Base-by-base conservation (phyloP, 2,888 invertebrate species). In the Trissonchulus latispiculum region DNA sequence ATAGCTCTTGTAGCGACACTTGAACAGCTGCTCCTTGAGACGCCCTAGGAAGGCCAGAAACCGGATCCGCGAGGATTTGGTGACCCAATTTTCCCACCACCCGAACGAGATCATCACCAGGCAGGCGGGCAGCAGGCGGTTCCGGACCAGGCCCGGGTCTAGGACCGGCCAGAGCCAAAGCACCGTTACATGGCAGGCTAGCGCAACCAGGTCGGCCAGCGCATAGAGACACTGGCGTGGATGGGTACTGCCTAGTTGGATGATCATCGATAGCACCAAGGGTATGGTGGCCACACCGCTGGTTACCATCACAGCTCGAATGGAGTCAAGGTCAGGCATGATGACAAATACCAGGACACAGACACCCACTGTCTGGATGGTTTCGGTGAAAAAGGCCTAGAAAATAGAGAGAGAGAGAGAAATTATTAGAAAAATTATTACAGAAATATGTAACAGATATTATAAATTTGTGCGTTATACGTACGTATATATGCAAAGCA, bases 231-330 rank as follows among this genome's bases (percentile, higher is more conserved):
- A 48, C 48, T 48, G 48, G 48, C 48, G 48, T 48, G 48, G 48
- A 48, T 48, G 48, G 48, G 48, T 48, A 23, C 48, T 48, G 29
- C 23, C 69, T 18, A 69, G 31, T 8, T 32, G 23, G 32, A 69
- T 29, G 64, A 62, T 3, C 15, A 62, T 29, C 3, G n/a, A 18
- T 8, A 18, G 75, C 36, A 91, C 85, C 32, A 90, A 90, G 1
- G 95, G 95, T 66, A 95, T 87, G 78, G 95, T 90, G 83, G 93
- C 94, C 70, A 95, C 88, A 80, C 93, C 94, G 83, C 93, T 94
- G 33, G 94, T 93, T 77, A 96, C 86, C 92, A 94, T 93, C 37
- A 93, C 91, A 35, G 93, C 95, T 84, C 93, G 91, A 72, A 95
- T 90, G 15, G 92, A 92, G 84, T 95, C 94, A 78, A 95, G 84